Conservation (phyloP, 2,888 invertebrate genomes). For the Vannuccia rotundouncinata region DNA sequence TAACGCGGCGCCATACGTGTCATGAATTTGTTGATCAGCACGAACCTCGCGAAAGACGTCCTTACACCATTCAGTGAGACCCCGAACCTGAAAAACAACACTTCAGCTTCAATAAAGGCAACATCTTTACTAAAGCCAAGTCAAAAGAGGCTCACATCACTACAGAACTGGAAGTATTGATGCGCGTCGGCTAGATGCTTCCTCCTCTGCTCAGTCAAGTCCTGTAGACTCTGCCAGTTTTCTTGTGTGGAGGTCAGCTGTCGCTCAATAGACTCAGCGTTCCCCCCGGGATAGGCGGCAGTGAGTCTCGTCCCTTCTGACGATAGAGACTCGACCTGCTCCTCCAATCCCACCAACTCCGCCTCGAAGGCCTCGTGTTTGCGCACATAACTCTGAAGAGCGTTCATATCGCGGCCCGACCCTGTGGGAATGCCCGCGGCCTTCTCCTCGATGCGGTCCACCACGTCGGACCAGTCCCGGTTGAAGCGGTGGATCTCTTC, state of each 20-base stretch:
- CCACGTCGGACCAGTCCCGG: conserved; percentile 21
- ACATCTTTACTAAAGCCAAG: too few species aligned
- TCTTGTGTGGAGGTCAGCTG: not conserved
- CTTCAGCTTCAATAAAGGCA: not conserved
- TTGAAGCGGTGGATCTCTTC: conserved; percentile 33
- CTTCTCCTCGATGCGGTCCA: conserved; percentile 28
- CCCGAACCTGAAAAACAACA: not conserved
- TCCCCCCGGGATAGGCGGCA: conserved; percentile 1
- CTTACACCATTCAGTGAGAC: not conserved
- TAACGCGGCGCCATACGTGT: not conserved
- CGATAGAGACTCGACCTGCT: not conserved
- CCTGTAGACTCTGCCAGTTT: not conserved
- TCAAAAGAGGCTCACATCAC: not conserved
- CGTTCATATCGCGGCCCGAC: not conserved
- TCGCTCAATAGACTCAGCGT: not conserved
- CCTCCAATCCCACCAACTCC: conserved; percentile 13
- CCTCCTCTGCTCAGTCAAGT: conserved; percentile 1
- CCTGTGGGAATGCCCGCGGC: not conserved
- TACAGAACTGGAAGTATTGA: not conserved
- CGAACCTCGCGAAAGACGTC: not conserved
- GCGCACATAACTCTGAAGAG: not conserved
- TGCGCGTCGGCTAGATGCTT: conserved; percentile 9
- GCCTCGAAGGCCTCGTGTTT: conserved; percentile 15
- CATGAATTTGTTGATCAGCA: not conserved
- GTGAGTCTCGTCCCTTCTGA: not conserved